Percentiles rank a stretch among this genome's conserved stretches.
Evolutionary conservation across 2,888 invertebrate species (phyloP).

Genomic region (Eustalomyia histrio): DNA sequence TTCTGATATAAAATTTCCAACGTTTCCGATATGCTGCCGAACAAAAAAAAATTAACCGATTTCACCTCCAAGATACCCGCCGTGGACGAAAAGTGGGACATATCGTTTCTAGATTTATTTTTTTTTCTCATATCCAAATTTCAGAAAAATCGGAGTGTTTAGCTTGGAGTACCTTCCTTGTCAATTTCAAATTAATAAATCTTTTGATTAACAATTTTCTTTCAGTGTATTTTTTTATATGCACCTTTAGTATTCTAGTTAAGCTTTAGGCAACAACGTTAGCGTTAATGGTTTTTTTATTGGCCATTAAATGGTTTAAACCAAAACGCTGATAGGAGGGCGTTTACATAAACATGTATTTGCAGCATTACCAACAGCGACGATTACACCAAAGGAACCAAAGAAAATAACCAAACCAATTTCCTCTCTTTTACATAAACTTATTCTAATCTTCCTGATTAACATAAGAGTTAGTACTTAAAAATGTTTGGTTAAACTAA

Average conservation of each 20-base stretch:
- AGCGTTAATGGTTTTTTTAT: conserved; percentile 79
- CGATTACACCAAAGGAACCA: conserved; percentile 13
- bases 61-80: no score
- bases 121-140: no score
- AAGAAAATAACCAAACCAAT: conserved; percentile 11
- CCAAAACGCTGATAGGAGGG: conserved; percentile 63
- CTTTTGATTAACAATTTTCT: conserved; percentile 9
- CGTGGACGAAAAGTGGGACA: no score
- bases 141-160: no score
- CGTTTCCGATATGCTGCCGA: no score
- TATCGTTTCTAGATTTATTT: no score
- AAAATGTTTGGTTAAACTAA: conserved; percentile 26
- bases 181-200: no score
- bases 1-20: no score
- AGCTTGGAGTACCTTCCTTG: no score
- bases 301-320: conserved; percentile 77
- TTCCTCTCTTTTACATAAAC: conserved; percentile 3
- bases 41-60: no score
- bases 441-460: conserved; percentile 43
- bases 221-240: conserved; percentile 31
- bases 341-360: conserved; percentile 54
- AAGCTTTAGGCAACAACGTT: conserved; percentile 70
- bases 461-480: conserved; percentile 42
- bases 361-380: conserved; percentile 21
- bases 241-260: conserved; percentile 36